These are phyloP conservation scores for Porites cylindrica DNA, from an alignment of 92 coral and sea anemone genomes.

Conservation along the genomic window DNA sequence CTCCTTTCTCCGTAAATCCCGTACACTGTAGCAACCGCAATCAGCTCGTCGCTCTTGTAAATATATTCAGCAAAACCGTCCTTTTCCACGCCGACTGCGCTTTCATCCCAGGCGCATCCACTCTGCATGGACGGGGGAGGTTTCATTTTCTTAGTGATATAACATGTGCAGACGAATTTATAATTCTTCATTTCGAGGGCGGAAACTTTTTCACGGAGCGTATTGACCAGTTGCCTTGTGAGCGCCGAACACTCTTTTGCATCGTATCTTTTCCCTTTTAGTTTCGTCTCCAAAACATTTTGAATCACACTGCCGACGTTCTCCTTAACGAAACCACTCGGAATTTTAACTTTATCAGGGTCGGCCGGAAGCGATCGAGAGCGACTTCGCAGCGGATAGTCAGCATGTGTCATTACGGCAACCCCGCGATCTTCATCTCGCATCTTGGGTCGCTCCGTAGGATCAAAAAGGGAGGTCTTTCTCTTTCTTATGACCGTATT, in stretches of 20 bases:
- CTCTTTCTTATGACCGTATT: slow-evolving; percentile 47
- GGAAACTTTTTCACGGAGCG: slow-evolving; percentile 72
- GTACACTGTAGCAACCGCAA: slow-evolving; percentile 93
- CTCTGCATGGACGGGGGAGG: slow-evolving; percentile 84
- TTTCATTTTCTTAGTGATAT: slow-evolving; percentile 65
- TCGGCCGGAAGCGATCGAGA: slow-evolving; percentile 74
- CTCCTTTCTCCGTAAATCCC: slow-evolving; percentile 74
- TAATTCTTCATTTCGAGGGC: slow-evolving; percentile 75
- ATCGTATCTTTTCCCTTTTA: slow-evolving; percentile 73
- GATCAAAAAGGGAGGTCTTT: slow-evolving; percentile 73
- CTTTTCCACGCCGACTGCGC: slow-evolving; percentile 56
- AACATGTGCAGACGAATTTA: slow-evolving; percentile 89
- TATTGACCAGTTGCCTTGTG: slow-evolving; percentile 63
- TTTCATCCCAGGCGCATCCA: slow-evolving; percentile 96
- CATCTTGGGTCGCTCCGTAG: slow-evolving; percentile 43
- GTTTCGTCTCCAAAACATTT: slow-evolving; percentile 77
- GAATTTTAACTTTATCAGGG: slow-evolving; percentile 39
- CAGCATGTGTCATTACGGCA: slow-evolving; percentile 89
- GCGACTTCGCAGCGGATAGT: slow-evolving; percentile 71
- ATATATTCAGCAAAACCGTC: slow-evolving; percentile 91
- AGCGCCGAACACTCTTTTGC: slow-evolving; percentile 70
- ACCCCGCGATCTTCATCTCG: slow-evolving; percentile 74
- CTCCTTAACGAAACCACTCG: slow-evolving; percentile 50
- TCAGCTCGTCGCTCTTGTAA: slow-evolving; percentile 83
- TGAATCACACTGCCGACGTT: slow-evolving; percentile 70